Conservation (phyloP, 2,113 vertebrate genomes). For the Calyptomena viridis region DNA sequence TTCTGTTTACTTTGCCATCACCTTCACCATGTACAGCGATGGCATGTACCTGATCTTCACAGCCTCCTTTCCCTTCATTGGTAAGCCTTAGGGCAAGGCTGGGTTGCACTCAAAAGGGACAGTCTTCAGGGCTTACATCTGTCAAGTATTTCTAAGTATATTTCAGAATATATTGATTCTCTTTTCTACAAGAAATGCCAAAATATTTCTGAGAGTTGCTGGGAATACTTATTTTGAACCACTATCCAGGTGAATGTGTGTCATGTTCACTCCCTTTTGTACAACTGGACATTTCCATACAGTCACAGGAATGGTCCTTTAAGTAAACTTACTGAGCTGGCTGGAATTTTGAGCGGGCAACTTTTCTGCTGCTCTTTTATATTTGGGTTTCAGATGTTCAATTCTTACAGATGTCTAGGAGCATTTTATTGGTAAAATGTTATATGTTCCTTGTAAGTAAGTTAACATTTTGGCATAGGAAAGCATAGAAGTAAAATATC, state of each 20-base stretch:
- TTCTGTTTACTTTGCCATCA: slow-evolving; percentile 87
- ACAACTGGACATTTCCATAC: not conserved
- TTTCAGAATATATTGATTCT: not conserved
- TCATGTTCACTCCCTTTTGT: not conserved
- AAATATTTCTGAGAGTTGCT: not conserved
- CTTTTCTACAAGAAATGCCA: not conserved
- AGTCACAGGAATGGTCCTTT: not conserved
- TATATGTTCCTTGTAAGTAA: not conserved
- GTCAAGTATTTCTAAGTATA: not conserved
- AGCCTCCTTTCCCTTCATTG: slow-evolving; percentile 85
- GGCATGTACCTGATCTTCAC: slow-evolving; percentile 90
- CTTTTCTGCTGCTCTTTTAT: not conserved
- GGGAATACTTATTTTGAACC: not conserved
- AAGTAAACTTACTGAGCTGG: not conserved
- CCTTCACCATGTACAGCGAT: slow-evolving; percentile 90
- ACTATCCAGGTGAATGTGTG: not conserved
- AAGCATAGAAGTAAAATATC: not conserved
- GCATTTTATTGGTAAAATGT: not conserved
- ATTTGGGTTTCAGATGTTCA: not conserved
- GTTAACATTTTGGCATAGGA: not conserved
- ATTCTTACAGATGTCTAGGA: not conserved
- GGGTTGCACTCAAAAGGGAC: not conserved
- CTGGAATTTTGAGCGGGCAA: not conserved
- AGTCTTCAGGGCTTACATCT: not conserved
- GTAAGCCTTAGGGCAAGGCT: slow-evolving; percentile 71